Base-by-base conservation (phyloP, 2,888 invertebrate genomes). In the Temnothorax ravouxi region DNA sequence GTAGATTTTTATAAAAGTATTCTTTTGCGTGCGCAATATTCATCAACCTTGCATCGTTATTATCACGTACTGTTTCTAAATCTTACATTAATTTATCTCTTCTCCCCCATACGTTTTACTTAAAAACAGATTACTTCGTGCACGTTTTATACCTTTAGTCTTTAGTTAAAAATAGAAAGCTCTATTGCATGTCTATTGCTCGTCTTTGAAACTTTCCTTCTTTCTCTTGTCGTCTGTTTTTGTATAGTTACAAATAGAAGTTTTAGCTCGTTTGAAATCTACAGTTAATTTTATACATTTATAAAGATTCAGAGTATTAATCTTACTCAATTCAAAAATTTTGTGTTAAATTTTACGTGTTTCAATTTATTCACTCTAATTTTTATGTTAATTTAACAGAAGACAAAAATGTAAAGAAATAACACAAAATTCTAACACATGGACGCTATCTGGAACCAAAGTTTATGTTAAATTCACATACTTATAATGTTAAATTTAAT, bases 11-110 rank as follows among this genome's bases (percentile, higher is more conserved):
- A 47, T 79, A 69, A 69, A 69, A 59, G 34, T 25, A 59, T 15
- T 18, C 56, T 79, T 56, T 79, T 67, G 44, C 54, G 67, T 44
- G 56, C 4, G 34, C 79, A 69, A 79, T 69, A 79, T 69, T 79
- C 44, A 69, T 47, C 21, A 5, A 29, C 3, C 11, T 2, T 44
- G 66, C 3, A 47, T 54, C 25, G 41, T 59, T 56, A 25, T 25
- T 66, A 41, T 56, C 54, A 47, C 62, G 50, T 34, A 21, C 13
- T 21, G 18, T 47, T 69, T 29, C 15, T 13, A 21, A 79, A 21
- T 15, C 18, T 21, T 47, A 56, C 34, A 18, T 79, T 69, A 44
- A 79, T 79, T 69, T 69, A 69, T 69, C 21, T 15, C 29, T 38
- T 13, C 4, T 44, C 15, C 34, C 8, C 34, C 13, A 9, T 34